Percentiles rank a stretch among this genome's conserved stretches.
These are phyloP conservation scores for Philonicus albiceps DNA, from an alignment of 2,888 invertebrate species.

Conservation along the genomic window DNA sequence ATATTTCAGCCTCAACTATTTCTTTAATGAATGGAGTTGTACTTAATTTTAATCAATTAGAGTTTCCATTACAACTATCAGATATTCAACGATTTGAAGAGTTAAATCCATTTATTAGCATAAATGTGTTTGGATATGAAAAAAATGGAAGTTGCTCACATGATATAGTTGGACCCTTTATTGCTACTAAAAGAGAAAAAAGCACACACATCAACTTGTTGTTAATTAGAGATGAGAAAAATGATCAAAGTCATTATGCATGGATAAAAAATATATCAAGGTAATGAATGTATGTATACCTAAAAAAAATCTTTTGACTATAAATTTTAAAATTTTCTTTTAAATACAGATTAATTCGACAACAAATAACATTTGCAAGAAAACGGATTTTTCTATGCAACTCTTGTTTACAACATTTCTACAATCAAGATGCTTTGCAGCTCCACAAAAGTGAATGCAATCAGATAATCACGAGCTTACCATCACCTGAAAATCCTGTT, in stretches of 20 bases:
- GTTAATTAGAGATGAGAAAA: background rate
- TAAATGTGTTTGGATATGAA: slow-evolving; percentile 44
- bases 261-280: slow-evolving; percentile 12
- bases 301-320: background rate
- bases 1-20: background rate
- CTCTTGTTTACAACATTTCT: slow-evolving; percentile 17
- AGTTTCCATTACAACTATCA: slow-evolving; percentile 50
- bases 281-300: background rate
- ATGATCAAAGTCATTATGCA: background rate
- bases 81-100: slow-evolving; percentile 50
- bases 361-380: background rate
- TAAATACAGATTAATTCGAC: background rate
- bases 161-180: background rate
- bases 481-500: slow-evolving; percentile 49
- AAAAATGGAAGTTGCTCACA: background rate
- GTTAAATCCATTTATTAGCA: slow-evolving; percentile 47
- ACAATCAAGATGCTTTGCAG: background rate
- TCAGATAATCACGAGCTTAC: slow-evolving; percentile 55
- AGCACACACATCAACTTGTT: background rate
- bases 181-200: background rate
- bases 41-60: slow-evolving; percentile 48
- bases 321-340: background rate
- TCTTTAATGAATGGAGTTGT: background rate
- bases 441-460: slow-evolving; percentile 35
- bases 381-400: background rate